phyloP scores from a whole-genome alignment of 2,888 invertebrate genomes.

The Eupithecia tripunctaria region DNA sequence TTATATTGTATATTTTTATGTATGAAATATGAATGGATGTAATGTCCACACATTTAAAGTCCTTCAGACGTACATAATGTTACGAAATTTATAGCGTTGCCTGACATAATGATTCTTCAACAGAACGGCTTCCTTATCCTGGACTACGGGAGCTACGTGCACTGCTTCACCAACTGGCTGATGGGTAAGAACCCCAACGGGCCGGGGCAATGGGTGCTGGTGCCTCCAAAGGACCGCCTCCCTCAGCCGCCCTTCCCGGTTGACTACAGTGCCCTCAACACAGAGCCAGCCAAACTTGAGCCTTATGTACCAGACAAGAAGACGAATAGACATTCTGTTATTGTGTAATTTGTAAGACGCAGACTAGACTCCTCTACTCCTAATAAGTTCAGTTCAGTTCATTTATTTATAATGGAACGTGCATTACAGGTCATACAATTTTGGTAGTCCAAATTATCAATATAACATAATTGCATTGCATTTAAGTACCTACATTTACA shows the following conservation, averaged over 20 bases:
- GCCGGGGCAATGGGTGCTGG: slow-evolving; percentile 89
- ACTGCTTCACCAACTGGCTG: slow-evolving; percentile 90
- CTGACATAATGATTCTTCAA: slow-evolving; percentile 48
- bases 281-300: slow-evolving; percentile 88
- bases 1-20: no score
- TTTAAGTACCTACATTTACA: no score
- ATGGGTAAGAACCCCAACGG: slow-evolving; percentile 90
- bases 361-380: neutral
- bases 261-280: slow-evolving; percentile 90
- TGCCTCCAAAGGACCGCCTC: slow-evolving; percentile 83
- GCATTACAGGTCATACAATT: no score
- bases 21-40: no score
- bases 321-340: slow-evolving; percentile 88
- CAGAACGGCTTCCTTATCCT: slow-evolving; percentile 89
- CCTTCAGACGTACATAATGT: no score
- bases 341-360: slow-evolving; percentile 74
- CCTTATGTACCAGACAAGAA: slow-evolving; percentile 88
- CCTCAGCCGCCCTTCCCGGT: slow-evolving; percentile 87
- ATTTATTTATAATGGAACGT: no score
- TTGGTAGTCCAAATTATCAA: no score
- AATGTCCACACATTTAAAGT: no score
- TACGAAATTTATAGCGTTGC: neutral
- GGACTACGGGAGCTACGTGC: slow-evolving; percentile 87
- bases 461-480: no score
- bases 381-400: no score